Evolutionary conservation across 2,113 vertebrate species (phyloP), one percentile per base, ranked within the genome.

Genomic region (Apodemus sylvaticus): DNA sequence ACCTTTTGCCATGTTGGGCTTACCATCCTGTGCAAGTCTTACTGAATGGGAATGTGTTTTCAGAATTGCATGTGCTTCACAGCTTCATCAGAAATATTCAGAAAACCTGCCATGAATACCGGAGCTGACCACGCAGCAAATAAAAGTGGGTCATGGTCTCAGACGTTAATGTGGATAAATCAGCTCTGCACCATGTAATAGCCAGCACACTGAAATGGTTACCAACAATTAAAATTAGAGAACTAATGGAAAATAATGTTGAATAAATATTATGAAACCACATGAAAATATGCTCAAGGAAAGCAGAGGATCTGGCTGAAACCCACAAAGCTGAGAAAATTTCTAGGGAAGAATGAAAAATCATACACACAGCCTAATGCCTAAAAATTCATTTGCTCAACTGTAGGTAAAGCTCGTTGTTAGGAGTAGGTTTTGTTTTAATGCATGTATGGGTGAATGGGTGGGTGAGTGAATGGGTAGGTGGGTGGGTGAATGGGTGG

Each of bases 1-100:
- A 90, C 79, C 70, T 85, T 97, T 98, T 98, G 93, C 95, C 95
- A 96, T 96, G 90, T 94, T 97, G 79, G 70, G 62, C 90, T 98
- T 97, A 95, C 96, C 0, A 1, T 98, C 95, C 97, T 96, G 94
- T 90, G 78, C 79, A 96, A 96, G 93, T 95, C 81, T 86, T 97
- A 94, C 91, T 98, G 98, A 98, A 98, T 97, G 96, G 93, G 95
- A 98, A 98, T 98, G 98, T 98, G 98, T 98, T 98, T 98, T 98
- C 48, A 0, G 95, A 96, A 95, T 98, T 98, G 93, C 96, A 97
- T 5, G n/a, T 94, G 90, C 97, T 98, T 98, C 97, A 97, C 98
- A 97, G 95, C 83, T 90, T 98, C 98, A 97, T 98, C 88, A 98
- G 96, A 98, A 98, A 96, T 98, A 98, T 98, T 98, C 97, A 97